phyloP scores from a whole-genome alignment of 2,113 vertebrate species.

The Ia io region DNA sequence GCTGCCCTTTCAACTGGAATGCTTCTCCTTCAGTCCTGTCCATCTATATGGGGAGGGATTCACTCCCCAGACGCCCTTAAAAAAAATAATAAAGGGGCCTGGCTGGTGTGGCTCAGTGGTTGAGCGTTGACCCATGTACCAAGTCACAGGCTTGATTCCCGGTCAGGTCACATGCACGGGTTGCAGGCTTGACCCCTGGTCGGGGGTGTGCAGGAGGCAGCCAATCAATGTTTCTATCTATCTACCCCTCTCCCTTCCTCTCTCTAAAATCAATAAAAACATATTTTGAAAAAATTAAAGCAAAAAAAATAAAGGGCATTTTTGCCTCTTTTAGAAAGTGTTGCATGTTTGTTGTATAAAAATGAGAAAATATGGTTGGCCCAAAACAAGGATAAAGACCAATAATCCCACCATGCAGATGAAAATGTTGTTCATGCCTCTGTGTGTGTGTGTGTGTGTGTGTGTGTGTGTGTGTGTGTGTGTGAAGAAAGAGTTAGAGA shows the following conservation, averaged over 20 bases:
- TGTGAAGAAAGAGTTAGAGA: neutral
- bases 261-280: too few relatives aligned
- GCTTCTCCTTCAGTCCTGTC: neutral
- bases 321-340: slow-evolving; percentile 18
- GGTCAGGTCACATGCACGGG: too few relatives aligned
- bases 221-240: too few relatives aligned
- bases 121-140: too few relatives aligned
- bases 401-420: neutral
- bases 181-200: too few relatives aligned
- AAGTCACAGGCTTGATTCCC: too few relatives aligned
- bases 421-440: neutral
- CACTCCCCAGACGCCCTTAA: neutral
- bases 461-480: neutral
- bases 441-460: neutral
- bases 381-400: neutral
- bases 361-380: neutral
- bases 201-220: too few relatives aligned
- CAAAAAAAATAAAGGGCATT: neutral
- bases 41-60: neutral
- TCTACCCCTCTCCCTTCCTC: too few relatives aligned
- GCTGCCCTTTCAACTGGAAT: slow-evolving; percentile 16
- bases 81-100: neutral
- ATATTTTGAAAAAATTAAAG: too few relatives aligned
- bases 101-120: too few relatives aligned
- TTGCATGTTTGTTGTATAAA: neutral